Base-by-base conservation (phyloP, 64 coral and sea anemone genomes). In the Montipora cactus region DNA sequence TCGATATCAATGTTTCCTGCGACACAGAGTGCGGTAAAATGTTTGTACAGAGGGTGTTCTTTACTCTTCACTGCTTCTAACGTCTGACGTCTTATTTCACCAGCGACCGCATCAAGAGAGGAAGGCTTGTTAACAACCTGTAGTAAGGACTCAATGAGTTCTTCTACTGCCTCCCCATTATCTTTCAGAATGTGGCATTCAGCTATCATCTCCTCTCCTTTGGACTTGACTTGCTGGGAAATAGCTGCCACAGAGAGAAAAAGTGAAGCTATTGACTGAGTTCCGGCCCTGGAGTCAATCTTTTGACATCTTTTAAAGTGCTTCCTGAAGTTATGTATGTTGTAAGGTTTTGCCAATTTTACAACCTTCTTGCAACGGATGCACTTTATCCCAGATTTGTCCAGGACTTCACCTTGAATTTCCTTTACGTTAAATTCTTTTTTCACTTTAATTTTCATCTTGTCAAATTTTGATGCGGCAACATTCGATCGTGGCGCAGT, bases 281-380 rank as follows among this genome's bases (percentile, higher is more conserved):
- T 83, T 70, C 59, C 80, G 52, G 77, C 79, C 28, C 59, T 80
- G 37, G 70, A 15, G 23, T n/a, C 37, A 72, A 73, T 47, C 69
- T 92, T 92, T 92, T 55, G 47, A 74, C 90, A 92, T 13, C 79
- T 57, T 47, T 83, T 84, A 57, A 22, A 74, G 90, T 92, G 90
- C 58, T 92, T 92, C 45, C 75, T 84, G 4, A 83, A 80, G 62
- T 92, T 92, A 80, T 92, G 90, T 47, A 84, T 83, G 79, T 83
- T 92, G 69, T 92, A 84, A n/a, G 90, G 55, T 84, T 83, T 92
- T 92, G 80, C 90, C 45, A 92, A 70, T 74, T 92, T 92, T 13
- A 92, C 67, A 83, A 50, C 49, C 48, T 47, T 92, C 52, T 83
- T 83, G 75, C 79, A 84, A 47, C 48, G 28, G 55, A 83, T 52